Evolutionary conservation across 92 coral and sea anemone genomes (phyloP), one percentile per base, ranked within the genome.

Genomic region (Palythoa grandiflora): DNA sequence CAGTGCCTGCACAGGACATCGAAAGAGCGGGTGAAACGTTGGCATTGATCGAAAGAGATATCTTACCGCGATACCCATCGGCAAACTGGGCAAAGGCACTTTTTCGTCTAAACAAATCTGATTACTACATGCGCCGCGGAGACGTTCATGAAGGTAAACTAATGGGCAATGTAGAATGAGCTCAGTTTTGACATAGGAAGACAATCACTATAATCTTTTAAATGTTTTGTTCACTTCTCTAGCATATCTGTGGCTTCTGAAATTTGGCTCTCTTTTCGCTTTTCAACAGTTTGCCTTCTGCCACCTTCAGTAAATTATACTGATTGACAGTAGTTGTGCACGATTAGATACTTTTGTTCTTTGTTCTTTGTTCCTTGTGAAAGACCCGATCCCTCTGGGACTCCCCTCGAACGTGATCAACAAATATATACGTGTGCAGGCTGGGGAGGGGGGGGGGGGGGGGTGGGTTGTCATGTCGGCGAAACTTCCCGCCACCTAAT

Each of bases 1-100:
- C 83, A 55, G 89, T 39, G 38, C 72, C 79, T 2, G 63, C 28
- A 71, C 21, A 54, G 9, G 71, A 80, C 54, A 66, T 80, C 37
- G 68, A 6, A 63, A 20, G 63, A 70, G 85, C 74, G 52, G 19
- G 73, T 2, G 73, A 40, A 10, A 19, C 39, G 40, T 12, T 80
- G 85, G 19, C n/a, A 21, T 63, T 57, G 85, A 73, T 80, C 68
- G 39, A 63, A n/a, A 48, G n/a, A 8, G 12, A 44, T 40, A 72
- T 80, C 73, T 63, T 80, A 16, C 85, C 73, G 13, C 74, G 59
- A 55, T 80, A 38, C 6, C 85, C 85, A 9, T n/a, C 2, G 44
- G 74, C 85, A 38, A 28, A 80, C 1, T 80, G 85, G 85, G 85
- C 85, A 15, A 60, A 6, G 57, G 47, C 73, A 12, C 73, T 80